phyloP scores from a whole-genome alignment of 1,140 invertebrate species.

The Scaptomyza pallida region DNA sequence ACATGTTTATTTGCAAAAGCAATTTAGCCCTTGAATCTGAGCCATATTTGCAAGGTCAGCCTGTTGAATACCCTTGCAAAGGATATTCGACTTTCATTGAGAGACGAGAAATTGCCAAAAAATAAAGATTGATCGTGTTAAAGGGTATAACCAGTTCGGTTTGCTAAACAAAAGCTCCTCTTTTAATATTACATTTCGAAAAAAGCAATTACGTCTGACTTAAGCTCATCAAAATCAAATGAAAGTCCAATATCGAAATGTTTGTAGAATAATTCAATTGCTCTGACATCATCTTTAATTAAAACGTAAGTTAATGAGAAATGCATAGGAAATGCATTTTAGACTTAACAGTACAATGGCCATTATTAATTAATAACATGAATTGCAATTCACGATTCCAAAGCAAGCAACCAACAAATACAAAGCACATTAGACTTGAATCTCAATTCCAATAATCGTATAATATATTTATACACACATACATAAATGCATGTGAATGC shows the following conservation, averaged over 20 bases:
- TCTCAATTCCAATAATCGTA: not conserved
- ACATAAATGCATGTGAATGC: too few relatives aligned
- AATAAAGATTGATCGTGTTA: too few relatives aligned
- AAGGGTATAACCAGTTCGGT: too few relatives aligned
- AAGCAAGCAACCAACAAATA: not conserved
- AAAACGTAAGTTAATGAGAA: not conserved
- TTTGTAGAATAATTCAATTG: not conserved
- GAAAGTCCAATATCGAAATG: not conserved
- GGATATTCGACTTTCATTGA: too few relatives aligned
- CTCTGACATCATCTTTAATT: conserved; percentile 1
- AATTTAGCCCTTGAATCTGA: not conserved
- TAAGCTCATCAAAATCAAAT: not conserved
- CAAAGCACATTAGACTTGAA: not conserved
- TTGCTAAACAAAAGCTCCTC: too few relatives aligned
- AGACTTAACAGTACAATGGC: not conserved
- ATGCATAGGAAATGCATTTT: not conserved
- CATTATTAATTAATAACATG: conserved; percentile 1
- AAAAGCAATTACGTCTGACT: not conserved
- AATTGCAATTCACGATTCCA: not conserved
- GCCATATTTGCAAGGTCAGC: not conserved
- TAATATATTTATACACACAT: not conserved
- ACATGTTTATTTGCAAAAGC: not conserved
- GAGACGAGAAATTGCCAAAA: too few relatives aligned
- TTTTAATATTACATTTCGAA: not conserved
- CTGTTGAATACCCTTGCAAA: too few relatives aligned